Conservation (phyloP, 2,113 vertebrate genomes). For the Hassar affinis region DNA sequence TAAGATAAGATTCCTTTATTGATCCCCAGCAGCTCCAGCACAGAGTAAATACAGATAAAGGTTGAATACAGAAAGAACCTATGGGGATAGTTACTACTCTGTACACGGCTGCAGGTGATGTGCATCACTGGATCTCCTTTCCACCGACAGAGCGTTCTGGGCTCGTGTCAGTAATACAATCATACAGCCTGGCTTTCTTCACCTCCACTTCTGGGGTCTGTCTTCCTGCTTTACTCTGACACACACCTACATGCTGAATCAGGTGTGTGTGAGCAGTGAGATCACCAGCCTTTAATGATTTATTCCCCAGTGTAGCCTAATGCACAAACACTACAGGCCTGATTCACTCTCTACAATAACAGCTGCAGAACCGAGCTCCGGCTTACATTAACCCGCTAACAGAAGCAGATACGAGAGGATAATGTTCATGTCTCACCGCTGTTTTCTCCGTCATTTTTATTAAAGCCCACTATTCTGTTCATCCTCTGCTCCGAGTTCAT, state of each 20-base stretch:
- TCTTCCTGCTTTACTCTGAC: background rate
- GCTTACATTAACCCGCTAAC: background rate
- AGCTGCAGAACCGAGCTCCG: background rate
- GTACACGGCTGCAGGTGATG: no score
- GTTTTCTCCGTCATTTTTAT: slow-evolving; percentile 1
- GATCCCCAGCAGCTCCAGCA: no score
- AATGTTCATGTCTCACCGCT: slow-evolving; percentile 6
- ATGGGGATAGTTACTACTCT: no score
- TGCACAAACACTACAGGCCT: background rate
- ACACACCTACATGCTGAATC: no score
- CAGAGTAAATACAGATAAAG: no score
- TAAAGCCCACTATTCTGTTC: slow-evolving; percentile 16
- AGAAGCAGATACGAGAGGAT: background rate
- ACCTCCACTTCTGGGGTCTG: background rate
- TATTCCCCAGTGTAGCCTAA: background rate
- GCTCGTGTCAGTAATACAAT: background rate
- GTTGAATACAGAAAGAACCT: no score
- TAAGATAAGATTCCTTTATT: no score
- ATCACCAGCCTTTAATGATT: background rate
- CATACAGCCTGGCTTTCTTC: background rate
- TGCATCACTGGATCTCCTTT: no score
- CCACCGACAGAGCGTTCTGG: background rate
- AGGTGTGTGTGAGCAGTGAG: background rate
- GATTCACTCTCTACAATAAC: background rate
- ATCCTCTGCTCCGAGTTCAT: slow-evolving; percentile 30